Percentiles rank a stretch among this genome's conserved stretches.
phyloP scores from a whole-genome alignment of 1,140 invertebrate genomes.

The Psilanteris sp. region DNA sequence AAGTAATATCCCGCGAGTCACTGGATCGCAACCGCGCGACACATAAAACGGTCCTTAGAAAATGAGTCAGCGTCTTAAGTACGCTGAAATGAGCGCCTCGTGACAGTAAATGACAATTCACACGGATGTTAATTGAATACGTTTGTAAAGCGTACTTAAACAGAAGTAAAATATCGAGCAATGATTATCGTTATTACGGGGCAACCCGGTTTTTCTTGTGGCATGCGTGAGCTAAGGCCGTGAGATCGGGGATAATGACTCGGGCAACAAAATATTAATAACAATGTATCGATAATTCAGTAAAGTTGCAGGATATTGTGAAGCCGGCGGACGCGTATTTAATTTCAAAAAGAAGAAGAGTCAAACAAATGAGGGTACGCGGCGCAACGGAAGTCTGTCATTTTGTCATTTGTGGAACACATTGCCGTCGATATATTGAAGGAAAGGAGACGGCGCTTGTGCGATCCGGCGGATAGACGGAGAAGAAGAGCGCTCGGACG shows the following conservation, averaged over 20 bases:
- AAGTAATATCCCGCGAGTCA: conserved; percentile 3
- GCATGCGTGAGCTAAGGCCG: conserved; percentile 57
- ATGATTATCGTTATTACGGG: conserved; percentile 62
- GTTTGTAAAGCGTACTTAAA: conserved; percentile 54
- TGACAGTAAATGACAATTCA: conserved; percentile 33
- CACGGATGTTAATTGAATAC: conserved; percentile 59
- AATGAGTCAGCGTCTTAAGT: conserved; percentile 48
- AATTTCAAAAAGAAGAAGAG: conserved; percentile 59
- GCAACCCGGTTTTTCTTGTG: conserved; percentile 46
- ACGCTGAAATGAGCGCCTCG: conserved; percentile 35
- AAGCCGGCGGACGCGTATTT: conserved; percentile 46
- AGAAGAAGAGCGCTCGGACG: conserved; percentile 2
- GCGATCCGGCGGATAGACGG: not conserved
- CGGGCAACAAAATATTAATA: conserved; percentile 60
- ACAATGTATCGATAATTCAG: conserved; percentile 65
- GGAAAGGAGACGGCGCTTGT: conserved; percentile 17
- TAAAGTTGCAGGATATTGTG: conserved; percentile 57
- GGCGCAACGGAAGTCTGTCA: conserved; percentile 63
- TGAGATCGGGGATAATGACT: conserved; percentile 62
- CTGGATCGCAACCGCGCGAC: conserved; percentile 2
- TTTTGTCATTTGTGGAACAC: conserved; percentile 63
- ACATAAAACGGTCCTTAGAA: conserved; percentile 1
- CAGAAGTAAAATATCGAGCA: conserved; percentile 61
- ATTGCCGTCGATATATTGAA: conserved; percentile 55
- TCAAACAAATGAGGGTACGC: conserved; percentile 49